Evolutionary conservation across 2,888 invertebrate genomes (phyloP).

Genomic region (Dryocosmus kuriphilus): DNA sequence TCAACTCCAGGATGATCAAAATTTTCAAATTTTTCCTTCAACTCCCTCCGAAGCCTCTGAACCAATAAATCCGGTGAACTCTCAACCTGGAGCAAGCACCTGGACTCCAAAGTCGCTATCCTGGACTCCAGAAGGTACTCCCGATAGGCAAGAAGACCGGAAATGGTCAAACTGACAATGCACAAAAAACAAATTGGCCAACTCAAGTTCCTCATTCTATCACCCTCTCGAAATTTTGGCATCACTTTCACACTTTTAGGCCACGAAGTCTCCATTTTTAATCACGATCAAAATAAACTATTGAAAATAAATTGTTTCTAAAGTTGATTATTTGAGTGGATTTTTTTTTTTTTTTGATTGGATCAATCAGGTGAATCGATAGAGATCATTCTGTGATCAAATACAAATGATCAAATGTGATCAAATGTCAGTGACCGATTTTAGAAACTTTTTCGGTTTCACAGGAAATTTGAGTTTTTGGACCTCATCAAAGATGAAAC

Average conservation of each 20-base stretch:
- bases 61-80: constrained; percentile 57
- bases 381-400: no score
- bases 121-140: constrained; percentile 69
- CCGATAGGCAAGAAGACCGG: constrained; percentile 70
- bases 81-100: constrained; percentile 57
- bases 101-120: constrained; percentile 68
- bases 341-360: no score
- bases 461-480: no score
- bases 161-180: constrained; percentile 69
- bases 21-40: constrained; percentile 62
- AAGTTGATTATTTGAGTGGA: no score
- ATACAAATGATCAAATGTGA: no score
- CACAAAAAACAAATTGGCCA: constrained; percentile 72
- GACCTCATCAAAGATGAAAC: no score
- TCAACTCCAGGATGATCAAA: constrained; percentile 48
- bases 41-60: constrained; percentile 63
- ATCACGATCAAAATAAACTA: no score
- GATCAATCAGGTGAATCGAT: no score
- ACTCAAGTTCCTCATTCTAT: constrained; percentile 62
- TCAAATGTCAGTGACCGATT: no score
- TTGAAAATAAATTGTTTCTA: no score
- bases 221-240: constrained; percentile 66
- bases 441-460: no score
- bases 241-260: no score
- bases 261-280: constrained; percentile 68